phyloP scores from a whole-genome alignment of 2,797 vertebrate species.

The Staurois parvus region DNA sequence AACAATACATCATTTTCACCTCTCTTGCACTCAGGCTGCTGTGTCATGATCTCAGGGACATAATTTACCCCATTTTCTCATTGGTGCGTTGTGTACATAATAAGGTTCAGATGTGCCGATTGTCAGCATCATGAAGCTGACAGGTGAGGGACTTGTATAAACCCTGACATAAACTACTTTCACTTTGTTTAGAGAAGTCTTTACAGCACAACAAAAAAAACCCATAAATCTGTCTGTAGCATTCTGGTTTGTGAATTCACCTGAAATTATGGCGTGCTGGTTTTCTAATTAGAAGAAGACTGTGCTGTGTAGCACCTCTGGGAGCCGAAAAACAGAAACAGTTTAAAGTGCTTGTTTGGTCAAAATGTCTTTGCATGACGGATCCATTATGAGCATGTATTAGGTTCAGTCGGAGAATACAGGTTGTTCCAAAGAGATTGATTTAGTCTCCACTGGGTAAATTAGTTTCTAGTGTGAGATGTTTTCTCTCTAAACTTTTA shows the following conservation, averaged over 20 bases:
- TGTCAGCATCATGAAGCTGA: slow-evolving; percentile 4
- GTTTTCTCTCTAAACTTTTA: slow-evolving; percentile 62
- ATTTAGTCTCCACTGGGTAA: slow-evolving; percentile 59
- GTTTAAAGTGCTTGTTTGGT: slow-evolving; percentile 17
- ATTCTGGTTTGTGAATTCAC: neutral
- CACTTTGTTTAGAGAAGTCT: neutral
- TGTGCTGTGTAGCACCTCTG: neutral
- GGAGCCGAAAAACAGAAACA: neutral
- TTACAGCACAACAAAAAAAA: neutral
- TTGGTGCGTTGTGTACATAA: slow-evolving; percentile 18
- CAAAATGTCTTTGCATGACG: slow-evolving; percentile 27
- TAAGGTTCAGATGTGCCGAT: slow-evolving; percentile 6
- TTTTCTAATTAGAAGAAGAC: slow-evolving; percentile 9
- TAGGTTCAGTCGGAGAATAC: slow-evolving; percentile 52
- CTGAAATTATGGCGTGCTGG: neutral
- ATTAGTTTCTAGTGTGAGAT: slow-evolving; percentile 60
- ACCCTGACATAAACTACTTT: neutral
- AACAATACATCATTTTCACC: slow-evolving; percentile 5
- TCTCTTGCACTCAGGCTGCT: neutral
- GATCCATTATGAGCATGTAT: slow-evolving; percentile 36
- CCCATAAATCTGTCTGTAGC: neutral
- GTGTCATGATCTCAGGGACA: neutral
- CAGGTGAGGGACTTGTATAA: neutral
- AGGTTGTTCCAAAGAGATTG: slow-evolving; percentile 53
- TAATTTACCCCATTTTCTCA: slow-evolving; percentile 9